Percentiles rank a stretch among this genome's conserved stretches.
Evolutionary conservation across 2,888 invertebrate genomes (phyloP).

Genomic region (Troides aeacus): DNA sequence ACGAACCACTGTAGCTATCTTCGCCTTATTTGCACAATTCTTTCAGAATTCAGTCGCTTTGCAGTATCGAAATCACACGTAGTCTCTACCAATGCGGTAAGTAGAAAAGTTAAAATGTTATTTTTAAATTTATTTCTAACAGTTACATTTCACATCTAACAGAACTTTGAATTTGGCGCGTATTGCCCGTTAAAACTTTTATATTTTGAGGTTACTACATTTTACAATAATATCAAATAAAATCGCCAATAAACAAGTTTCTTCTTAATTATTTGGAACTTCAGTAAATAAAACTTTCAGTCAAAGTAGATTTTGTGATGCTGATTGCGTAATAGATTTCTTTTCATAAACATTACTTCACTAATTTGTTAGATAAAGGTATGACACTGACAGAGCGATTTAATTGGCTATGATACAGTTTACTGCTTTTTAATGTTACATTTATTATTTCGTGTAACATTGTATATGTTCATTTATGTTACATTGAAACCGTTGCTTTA

Average conservation of each 20-base stretch:
- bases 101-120: background rate
- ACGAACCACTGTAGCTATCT: background rate
- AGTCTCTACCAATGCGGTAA: background rate
- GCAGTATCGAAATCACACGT: background rate
- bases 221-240: too few species aligned
- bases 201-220: background rate
- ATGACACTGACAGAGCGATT: too few species aligned
- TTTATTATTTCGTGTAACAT: too few species aligned
- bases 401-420: background rate
- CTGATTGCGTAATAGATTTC: background rate
- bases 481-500: too few species aligned
- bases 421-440: background rate
- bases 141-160: too few species aligned
- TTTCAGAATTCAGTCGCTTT: background rate
- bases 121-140: background rate
- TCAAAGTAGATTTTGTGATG: background rate
- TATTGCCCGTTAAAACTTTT: background rate
- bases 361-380: too few species aligned
- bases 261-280: too few species aligned
- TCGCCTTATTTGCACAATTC: background rate
- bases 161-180: conserved; percentile 4
- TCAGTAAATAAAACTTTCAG: too few species aligned
- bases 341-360: too few species aligned
- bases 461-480: too few species aligned
- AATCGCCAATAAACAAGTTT: too few species aligned